These are phyloP conservation scores for Heliconius melpomene DNA, from an alignment of 1,140 invertebrate genomes.

Conservation along the genomic window DNA sequence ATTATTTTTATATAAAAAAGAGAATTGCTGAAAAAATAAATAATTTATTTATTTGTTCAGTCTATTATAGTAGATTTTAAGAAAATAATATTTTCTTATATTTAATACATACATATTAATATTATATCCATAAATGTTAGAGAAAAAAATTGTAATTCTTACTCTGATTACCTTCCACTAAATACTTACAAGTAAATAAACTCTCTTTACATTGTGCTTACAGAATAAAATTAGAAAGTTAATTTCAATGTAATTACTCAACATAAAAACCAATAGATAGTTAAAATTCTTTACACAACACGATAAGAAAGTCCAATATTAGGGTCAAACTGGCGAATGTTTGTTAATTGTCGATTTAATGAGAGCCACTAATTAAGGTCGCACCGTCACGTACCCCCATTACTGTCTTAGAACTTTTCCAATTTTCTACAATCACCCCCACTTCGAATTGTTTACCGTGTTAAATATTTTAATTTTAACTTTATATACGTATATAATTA, in stretches of 20 bases:
- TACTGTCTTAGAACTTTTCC: slow-evolving; percentile 68
- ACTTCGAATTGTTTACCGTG: slow-evolving; percentile 49
- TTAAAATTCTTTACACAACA: slow-evolving; percentile 38
- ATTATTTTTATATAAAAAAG: too few species aligned
- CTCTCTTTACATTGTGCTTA: not conserved
- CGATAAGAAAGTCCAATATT: slow-evolving; percentile 37
- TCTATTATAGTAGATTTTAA: too few species aligned
- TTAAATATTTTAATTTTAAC: slow-evolving; percentile 37
- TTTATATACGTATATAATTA: slow-evolving; percentile 18
- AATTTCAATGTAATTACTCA: not conserved
- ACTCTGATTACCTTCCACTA: not conserved
- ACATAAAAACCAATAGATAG: slow-evolving; percentile 21
- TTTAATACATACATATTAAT: not conserved
- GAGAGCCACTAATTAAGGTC: slow-evolving; percentile 54
- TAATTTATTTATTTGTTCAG: too few species aligned
- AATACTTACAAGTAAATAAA: not conserved
- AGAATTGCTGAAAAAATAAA: too few species aligned
- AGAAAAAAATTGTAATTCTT: not conserved
- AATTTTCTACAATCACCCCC: slow-evolving; percentile 62
- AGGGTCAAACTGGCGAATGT: slow-evolving; percentile 49
- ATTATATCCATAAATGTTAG: too few species aligned
- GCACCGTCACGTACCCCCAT: slow-evolving; percentile 52
- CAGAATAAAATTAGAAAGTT: slow-evolving; percentile 10
- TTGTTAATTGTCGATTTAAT: slow-evolving; percentile 54
- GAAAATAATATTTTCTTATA: too few species aligned